Evolutionary conservation across 1,140 invertebrate genomes (phyloP), one percentile per base, ranked within the genome.

Genomic region (Drosophila pruinosa): DNA sequence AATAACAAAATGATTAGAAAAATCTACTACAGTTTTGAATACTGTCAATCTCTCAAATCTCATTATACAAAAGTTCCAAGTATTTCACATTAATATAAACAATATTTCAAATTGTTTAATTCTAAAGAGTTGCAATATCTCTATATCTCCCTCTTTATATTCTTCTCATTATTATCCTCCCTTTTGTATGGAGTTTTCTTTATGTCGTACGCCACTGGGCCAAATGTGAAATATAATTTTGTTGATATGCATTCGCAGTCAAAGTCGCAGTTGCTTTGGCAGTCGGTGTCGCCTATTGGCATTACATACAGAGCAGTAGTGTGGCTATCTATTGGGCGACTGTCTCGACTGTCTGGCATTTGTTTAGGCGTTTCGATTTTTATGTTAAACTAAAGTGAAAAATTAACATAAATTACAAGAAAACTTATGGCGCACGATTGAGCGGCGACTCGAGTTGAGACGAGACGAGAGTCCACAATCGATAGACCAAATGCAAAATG

Each of bases 381-480:
- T 78, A 54, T 83, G 80, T 70, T 79, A 69, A 83, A 48, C 50
- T 63, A 72, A 77, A 74, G 73, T 80, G 67, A 86, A 88, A 81
- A 78, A 86, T 86, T 80, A 74, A 81, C 81, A 86, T 86, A 86
- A 88, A 86, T 81, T 86, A 86, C 78, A 63, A 68, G 69, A 67
- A 86, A 78, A 57, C 61, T 50, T 70, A 69, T 63, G 67, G 67
- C 67, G 67, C 67, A 70, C 53, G 52, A 65, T 65, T 50, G 43
- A 43, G 43, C 22, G 14, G 28, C 54, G 36, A 45, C 19, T 57
- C 31, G 39, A 38, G 28, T 21, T 28, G 36, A 72, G 38, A 48
- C 45, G 56, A 36, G 19, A 41, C 41, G 10, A 21, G 21, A 45
- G 12, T 31, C 36, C 31, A 67, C 48, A 50, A 22, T 62, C 36